Evolutionary conservation across 2,888 invertebrate genomes (phyloP), one percentile per base, ranked within the genome.

Genomic region (Mayetiola destructor): DNA sequence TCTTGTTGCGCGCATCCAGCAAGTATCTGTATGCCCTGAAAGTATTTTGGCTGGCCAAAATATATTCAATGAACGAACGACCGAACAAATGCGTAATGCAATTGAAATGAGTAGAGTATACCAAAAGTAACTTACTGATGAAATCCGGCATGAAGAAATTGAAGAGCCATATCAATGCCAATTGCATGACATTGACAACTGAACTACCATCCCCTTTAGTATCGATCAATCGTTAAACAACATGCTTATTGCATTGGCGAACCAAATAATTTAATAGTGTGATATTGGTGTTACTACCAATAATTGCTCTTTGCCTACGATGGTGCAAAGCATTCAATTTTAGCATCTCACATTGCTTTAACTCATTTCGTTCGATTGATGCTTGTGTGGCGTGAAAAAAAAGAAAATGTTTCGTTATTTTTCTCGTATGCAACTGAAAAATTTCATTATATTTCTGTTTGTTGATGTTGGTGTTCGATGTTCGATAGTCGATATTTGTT

Each of bases 101-200:
- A n/a, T n/a, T n/a, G n/a, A n/a, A n/a, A n/a, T n/a, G n/a, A n/a
- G n/a, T n/a, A n/a, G n/a, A n/a, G n/a, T n/a, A n/a, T n/a, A n/a
- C n/a, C n/a, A n/a, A n/a, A n/a, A n/a, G n/a, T n/a, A n/a, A n/a
- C n/a, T n/a, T n/a, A n/a, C n/a, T n/a, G n/a, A n/a, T n/a, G n/a
- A n/a, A n/a, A n/a, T n/a, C n/a, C 16, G 27, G 27, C 16, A n/a
- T 8, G n/a, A 23, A 48, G 48, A 48, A 48, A 48, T 48, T 27
- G 29, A 48, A 27, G 48, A 48, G 48, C 48, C 48, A 48, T 27
- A 48, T 48, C 48, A 48, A 48, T 48, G 27, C 48, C 27, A 48
- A 27, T 5, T 23, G 27, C 27, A 48, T 48, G 48, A 48, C 27
- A 48, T 16, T 48, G 48, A 48, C 48, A 48, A 48, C 27, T 27